These are phyloP conservation scores for Callimico goeldii DNA, from an alignment of 2,797 vertebrate species.

Conservation along the genomic window DNA sequence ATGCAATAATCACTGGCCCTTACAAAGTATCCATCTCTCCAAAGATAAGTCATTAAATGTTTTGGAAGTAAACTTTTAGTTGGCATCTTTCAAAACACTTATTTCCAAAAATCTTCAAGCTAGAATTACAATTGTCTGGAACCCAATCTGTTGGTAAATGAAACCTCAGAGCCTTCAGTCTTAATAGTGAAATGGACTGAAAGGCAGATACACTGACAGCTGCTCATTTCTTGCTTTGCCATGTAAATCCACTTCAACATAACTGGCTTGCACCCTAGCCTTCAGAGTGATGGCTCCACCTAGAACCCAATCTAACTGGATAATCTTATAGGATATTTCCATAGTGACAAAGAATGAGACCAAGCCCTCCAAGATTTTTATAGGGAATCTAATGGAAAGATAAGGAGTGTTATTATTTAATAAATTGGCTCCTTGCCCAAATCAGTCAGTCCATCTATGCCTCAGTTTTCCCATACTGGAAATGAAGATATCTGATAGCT, in stretches of 20 bases:
- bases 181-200: constrained; percentile 66
- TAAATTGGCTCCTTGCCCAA: not conserved
- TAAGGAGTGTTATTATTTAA: not conserved
- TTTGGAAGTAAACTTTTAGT: constrained; percentile 59
- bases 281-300: constrained; percentile 70
- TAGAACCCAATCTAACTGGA: constrained; percentile 61
- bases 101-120: constrained; percentile 68
- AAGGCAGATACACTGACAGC: constrained; percentile 81
- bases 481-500: not conserved
- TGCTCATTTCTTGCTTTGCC: constrained; percentile 74
- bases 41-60: constrained; percentile 40
- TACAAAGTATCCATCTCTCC: not conserved
- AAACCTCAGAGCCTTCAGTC: constrained; percentile 50
- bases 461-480: constrained; percentile 27
- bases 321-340: constrained; percentile 62
- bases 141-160: constrained; percentile 64
- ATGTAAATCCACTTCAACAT: constrained; percentile 81
- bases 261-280: constrained; percentile 71
- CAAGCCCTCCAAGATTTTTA: constrained; percentile 11
- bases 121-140: constrained; percentile 83
- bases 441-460: not conserved
- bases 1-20: not conserved
- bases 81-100: constrained; percentile 67
- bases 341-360: constrained; percentile 57
- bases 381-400: constrained; percentile 14